A percentile compares a stretch with the other conserved stretches of the same genome.
Conservation (phyloP, 2,113 vertebrate species). For the Malurus cyaneus region DNA sequence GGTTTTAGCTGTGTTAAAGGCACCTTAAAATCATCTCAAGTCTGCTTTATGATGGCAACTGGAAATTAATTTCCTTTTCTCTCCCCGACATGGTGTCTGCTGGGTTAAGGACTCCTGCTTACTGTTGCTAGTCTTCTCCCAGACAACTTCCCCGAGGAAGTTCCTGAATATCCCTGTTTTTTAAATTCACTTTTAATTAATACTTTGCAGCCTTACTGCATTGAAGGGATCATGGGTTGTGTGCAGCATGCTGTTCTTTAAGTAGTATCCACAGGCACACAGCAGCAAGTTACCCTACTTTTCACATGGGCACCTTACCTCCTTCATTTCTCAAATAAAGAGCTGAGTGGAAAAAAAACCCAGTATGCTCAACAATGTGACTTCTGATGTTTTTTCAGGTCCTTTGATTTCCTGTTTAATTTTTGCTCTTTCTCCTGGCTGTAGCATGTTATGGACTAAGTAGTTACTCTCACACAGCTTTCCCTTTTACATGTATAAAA, state of each 20-base stretch:
- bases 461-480: background rate
- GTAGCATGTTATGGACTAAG: background rate
- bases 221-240: background rate
- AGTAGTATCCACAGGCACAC: background rate
- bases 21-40: background rate
- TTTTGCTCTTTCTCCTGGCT: constrained; percentile 2
- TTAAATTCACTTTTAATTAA: background rate
- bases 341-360: background rate
- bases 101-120: background rate
- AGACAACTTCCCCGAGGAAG: background rate
- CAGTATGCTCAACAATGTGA: background rate
- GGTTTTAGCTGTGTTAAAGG: background rate
- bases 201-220: background rate
- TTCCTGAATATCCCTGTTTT: background rate
- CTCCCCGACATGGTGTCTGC: background rate
- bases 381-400: background rate
- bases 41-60: background rate
- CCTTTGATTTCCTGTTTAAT: background rate
- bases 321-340: background rate
- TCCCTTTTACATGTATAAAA: background rate
- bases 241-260: background rate
- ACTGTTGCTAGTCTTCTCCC: background rate
- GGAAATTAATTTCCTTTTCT: background rate
- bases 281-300: background rate
- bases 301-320: background rate